These are phyloP conservation scores for Clytia hemisphaerica DNA, from an alignment of 30 jellyfish, hydroid and myxozoan species.

Conservation along the genomic window DNA sequence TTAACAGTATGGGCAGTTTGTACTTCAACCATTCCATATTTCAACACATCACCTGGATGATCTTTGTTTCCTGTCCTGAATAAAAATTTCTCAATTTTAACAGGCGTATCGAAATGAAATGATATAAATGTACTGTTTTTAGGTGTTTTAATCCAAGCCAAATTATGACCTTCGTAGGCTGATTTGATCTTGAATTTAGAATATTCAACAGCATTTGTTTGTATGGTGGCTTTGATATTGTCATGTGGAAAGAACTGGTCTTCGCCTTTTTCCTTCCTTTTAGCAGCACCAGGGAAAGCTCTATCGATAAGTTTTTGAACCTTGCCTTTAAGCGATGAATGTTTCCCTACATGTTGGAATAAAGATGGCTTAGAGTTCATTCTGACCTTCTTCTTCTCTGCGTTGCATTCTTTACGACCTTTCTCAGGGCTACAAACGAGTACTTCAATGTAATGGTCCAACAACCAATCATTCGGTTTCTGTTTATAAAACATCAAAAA, in stretches of 20 bases:
- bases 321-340: slow-evolving; percentile 60
- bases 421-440: slow-evolving; percentile 69
- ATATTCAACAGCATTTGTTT: no score
- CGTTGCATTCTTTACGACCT: slow-evolving; percentile 42
- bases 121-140: no score
- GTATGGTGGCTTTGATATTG: no score
- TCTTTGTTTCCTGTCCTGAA: slow-evolving; percentile 58
- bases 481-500: slow-evolving; percentile 55
- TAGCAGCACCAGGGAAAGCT: no score
- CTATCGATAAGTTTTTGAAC: slow-evolving; percentile 55
- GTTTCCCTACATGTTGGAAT: slow-evolving; percentile 64
- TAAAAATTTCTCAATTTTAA: no score
- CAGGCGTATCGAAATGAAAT: no score
- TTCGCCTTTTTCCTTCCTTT: no score
- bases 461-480: slow-evolving; percentile 69
- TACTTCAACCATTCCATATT: slow-evolving; percentile 59
- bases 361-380: slow-evolving; percentile 60
- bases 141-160: no score
- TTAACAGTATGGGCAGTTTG: slow-evolving; percentile 30
- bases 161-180: no score
- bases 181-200: no score
- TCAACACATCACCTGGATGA: slow-evolving; percentile 69
- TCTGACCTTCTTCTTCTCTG: slow-evolving; percentile 38
- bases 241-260: no score
- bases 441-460: slow-evolving; percentile 55